phyloP scores from a whole-genome alignment of 2,888 invertebrate genomes.

The Sminthurinus aureus region DNA sequence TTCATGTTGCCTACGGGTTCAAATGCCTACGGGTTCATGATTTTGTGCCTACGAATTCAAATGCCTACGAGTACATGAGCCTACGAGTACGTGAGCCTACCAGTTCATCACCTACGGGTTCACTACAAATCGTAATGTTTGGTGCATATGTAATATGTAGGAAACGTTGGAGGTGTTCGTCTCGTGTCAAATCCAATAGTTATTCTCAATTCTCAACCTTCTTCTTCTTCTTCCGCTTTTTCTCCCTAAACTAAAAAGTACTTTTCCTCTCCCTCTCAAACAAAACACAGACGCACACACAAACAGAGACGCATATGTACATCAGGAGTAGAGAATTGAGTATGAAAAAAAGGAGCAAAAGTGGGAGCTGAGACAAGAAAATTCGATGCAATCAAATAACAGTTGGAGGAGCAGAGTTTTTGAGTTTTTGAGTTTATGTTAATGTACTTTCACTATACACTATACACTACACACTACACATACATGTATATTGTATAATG shows the following conservation, averaged over 20 bases:
- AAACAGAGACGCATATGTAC: not conserved
- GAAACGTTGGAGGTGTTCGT: not conserved
- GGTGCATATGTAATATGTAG: not conserved
- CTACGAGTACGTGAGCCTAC: no score
- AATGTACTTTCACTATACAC: not conserved
- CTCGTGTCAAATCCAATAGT: slow-evolving; percentile 34
- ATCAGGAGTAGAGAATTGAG: not conserved
- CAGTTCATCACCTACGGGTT: no score
- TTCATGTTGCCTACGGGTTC: no score
- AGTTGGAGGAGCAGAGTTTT: slow-evolving; percentile 18
- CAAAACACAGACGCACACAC: no score
- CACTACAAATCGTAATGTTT: no score
- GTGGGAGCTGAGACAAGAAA: not conserved
- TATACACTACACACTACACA: not conserved
- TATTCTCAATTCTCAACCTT: no score
- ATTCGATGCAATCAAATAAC: slow-evolving; percentile 32
- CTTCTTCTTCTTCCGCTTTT: not conserved
- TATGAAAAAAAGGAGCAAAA: not conserved
- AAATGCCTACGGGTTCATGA: no score
- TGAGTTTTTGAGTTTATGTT: slow-evolving; percentile 11
- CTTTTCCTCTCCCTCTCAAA: not conserved
- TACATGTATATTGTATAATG: no score
- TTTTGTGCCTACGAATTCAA: not conserved
- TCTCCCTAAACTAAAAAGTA: slow-evolving; percentile 4
- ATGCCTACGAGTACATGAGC: no score